These are phyloP conservation scores for Anas platyrhynchos DNA, from an alignment of 2,113 vertebrate species.

Conservation along the genomic window DNA sequence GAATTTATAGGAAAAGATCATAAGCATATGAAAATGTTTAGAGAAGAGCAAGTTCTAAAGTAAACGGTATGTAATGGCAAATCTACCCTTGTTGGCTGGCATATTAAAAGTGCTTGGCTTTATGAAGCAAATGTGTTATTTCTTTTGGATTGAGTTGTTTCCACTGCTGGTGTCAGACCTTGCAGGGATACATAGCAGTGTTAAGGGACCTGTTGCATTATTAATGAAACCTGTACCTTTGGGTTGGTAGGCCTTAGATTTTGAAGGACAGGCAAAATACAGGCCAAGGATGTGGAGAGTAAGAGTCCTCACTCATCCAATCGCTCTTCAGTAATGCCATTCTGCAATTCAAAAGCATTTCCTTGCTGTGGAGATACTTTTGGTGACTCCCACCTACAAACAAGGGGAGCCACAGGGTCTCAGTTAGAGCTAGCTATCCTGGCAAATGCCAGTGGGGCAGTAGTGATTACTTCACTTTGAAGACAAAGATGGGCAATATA, in stretches of 20 bases:
- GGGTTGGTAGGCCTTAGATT: not conserved
- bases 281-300: not conserved
- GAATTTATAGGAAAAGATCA: conserved; percentile 18
- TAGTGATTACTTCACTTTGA: not conserved
- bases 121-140: not conserved
- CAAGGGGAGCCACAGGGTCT: not conserved
- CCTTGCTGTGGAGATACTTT: not conserved
- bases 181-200: not conserved
- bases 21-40: conserved; percentile 48
- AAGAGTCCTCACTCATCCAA: not conserved
- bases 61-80: conserved; percentile 45
- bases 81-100: conserved; percentile 26
- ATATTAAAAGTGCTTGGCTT: not conserved
- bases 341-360: not conserved
- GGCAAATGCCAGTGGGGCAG: not conserved
- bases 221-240: not conserved
- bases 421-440: not conserved
- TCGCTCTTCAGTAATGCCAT: not conserved
- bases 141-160: conserved; percentile 35
- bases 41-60: conserved; percentile 49
- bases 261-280: not conserved
- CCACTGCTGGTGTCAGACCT: not conserved
- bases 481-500: not conserved
- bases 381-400: not conserved
- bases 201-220: not conserved